phyloP scores from a whole-genome alignment of 2,113 vertebrate species.

The Felis chaus region DNA sequence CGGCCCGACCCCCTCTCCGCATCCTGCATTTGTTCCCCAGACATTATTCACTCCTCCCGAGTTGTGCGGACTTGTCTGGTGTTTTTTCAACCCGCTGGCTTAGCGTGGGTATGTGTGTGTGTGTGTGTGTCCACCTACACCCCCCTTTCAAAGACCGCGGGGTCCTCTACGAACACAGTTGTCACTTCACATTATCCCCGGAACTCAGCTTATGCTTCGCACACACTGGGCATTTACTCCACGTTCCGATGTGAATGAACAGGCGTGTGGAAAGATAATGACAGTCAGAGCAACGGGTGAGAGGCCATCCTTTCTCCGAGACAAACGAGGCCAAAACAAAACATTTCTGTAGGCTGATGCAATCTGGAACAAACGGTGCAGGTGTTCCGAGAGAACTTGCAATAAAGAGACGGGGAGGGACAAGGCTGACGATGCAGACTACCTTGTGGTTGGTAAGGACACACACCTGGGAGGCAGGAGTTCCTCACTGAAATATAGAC shows the following conservation, averaged over 20 bases:
- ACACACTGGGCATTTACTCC: background rate
- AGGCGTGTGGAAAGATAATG: background rate
- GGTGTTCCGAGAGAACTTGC: background rate
- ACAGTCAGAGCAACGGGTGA: background rate
- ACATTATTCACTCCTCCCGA: background rate
- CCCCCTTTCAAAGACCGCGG: background rate
- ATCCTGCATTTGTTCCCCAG: background rate
- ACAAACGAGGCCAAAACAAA: background rate
- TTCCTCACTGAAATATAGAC: background rate
- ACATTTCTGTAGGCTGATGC: background rate
- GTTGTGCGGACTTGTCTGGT: background rate
- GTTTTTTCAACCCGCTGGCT: background rate
- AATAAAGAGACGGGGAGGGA: background rate
- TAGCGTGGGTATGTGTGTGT: background rate
- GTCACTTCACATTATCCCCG: background rate
- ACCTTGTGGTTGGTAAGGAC: background rate
- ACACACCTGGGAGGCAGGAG: accelerated
- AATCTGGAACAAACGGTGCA: background rate
- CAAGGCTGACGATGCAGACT: background rate
- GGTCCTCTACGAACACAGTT: background rate
- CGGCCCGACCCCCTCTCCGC: background rate
- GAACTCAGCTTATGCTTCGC: background rate
- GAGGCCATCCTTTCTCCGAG: background rate
- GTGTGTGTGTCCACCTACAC: background rate
- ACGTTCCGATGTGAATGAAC: background rate